Conservation (phyloP, 2,888 invertebrate species). For the Timema cristinae region DNA sequence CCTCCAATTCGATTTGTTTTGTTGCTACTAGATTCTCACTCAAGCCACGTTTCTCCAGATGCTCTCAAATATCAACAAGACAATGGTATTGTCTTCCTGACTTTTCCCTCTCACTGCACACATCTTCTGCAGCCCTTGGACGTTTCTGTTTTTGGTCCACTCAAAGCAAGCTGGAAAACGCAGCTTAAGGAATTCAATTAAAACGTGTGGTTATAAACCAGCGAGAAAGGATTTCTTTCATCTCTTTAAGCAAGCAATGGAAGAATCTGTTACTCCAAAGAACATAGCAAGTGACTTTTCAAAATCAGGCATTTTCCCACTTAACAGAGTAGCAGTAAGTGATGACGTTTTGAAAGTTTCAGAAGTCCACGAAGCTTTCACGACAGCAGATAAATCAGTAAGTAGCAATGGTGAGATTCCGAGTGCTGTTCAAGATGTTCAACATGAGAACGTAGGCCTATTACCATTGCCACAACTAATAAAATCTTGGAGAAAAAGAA, state of each 20-base stretch:
- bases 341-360: too few species aligned
- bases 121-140: conserved; percentile 8
- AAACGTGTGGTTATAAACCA: conserved; percentile 10
- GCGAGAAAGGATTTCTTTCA: not conserved
- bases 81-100: not conserved
- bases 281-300: too few species aligned
- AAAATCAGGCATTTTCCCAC: too few species aligned
- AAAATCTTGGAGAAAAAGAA: too few species aligned
- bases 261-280: too few species aligned
- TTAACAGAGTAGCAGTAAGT: too few species aligned
- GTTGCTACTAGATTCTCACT: conserved; percentile 1
- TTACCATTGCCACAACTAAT: too few species aligned
- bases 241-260: not conserved
- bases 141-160: conserved; percentile 5
- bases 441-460: too few species aligned
- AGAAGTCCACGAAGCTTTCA: too few species aligned
- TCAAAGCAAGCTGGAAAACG: not conserved
- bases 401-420: too few species aligned
- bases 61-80: not conserved
- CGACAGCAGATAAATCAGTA: too few species aligned
- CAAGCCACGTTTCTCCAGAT: not conserved
- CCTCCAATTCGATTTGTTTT: not conserved
- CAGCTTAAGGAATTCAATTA: not conserved
- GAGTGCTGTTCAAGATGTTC: too few species aligned
- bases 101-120: conserved; percentile 8